Evolutionary conservation across 2,113 vertebrate genomes (phyloP).

Genomic region (Nothoprocta pentlandii): DNA sequence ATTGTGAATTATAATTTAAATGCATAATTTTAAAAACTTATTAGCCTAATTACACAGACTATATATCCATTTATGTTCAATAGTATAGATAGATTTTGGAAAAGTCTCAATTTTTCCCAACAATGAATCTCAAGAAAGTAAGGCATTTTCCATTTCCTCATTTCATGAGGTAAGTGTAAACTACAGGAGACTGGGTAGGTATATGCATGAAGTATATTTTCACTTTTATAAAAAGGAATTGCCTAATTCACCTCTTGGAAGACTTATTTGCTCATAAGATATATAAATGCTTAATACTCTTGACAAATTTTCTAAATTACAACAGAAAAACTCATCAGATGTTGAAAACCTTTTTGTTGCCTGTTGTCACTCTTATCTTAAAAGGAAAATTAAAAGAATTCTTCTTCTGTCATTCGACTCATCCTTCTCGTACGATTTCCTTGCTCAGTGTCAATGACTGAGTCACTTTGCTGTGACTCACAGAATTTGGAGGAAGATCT

Average conservation of each 20-base stretch:
- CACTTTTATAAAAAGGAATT: background rate
- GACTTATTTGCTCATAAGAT: background rate
- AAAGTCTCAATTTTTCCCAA: background rate
- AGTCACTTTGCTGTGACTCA: background rate
- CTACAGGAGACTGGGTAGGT: background rate
- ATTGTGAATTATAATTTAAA: background rate
- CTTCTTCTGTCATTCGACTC: background rate
- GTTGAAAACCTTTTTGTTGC: too few relatives aligned
- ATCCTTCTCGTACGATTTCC: background rate
- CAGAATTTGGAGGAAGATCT: background rate
- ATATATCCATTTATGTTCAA: background rate
- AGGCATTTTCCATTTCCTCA: background rate
- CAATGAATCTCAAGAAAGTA: background rate
- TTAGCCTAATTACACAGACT: background rate
- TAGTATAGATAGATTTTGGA: background rate
- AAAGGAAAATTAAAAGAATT: background rate
- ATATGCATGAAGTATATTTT: background rate
- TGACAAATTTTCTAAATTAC: background rate
- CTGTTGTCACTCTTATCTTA: background rate
- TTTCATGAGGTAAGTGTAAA: background rate
- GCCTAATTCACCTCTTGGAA: background rate
- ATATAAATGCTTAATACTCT: background rate
- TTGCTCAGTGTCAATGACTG: background rate
- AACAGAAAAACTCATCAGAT: fast-evolving
- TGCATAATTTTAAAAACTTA: background rate